Evolutionary conservation across 1,140 invertebrate species (phyloP).

Genomic region (Prorops nasuta): DNA sequence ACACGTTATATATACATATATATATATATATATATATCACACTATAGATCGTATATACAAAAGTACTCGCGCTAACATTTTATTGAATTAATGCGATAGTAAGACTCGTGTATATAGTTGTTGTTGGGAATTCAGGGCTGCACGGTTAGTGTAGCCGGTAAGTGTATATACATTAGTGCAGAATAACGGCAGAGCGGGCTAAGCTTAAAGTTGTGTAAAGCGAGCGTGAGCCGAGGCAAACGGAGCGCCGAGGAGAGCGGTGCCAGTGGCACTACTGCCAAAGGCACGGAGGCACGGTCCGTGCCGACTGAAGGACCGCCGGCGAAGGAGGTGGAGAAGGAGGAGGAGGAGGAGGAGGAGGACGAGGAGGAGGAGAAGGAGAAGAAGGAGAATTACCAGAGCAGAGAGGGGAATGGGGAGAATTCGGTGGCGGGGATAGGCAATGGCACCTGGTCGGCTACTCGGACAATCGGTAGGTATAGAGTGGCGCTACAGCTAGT

Average conservation of each 20-base stretch:
- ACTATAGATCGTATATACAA: no score
- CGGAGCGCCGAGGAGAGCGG: background rate
- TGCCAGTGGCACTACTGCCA: background rate
- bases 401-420: background rate
- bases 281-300: background rate
- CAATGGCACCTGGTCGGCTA: background rate
- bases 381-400: conserved; percentile 5
- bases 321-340: background rate
- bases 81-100: no score
- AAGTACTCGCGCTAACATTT: no score
- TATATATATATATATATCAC: no score
- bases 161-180: no score
- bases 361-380: background rate
- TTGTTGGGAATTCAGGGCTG: no score
- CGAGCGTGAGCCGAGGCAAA: background rate
- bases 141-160: no score
- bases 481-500: conserved; percentile 1
- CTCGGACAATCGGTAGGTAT: background rate
- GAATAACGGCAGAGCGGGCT: no score
- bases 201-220: no score
- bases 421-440: conserved; percentile 4
- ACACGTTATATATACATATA: no score
- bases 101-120: no score
- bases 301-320: no score
- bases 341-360: background rate